phyloP scores from a whole-genome alignment of 2,113 vertebrate species.

The Dissostichus mawsoni region DNA sequence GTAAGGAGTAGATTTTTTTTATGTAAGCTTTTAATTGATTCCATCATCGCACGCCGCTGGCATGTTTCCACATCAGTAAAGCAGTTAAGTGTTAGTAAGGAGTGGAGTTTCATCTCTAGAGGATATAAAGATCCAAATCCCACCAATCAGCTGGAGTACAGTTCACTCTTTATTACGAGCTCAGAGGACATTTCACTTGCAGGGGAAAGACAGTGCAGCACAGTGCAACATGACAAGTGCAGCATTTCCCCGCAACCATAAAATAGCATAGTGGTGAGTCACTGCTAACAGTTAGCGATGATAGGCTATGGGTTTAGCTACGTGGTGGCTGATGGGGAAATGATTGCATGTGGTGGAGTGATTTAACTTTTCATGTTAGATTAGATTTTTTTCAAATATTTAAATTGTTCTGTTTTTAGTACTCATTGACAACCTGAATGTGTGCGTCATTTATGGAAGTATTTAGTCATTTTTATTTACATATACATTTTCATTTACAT shows the following conservation, averaged over 20 bases:
- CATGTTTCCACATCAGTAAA: slow-evolving; percentile 39
- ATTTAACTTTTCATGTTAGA: no score
- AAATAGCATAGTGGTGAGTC: slow-evolving; percentile 33
- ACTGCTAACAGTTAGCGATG: slow-evolving; percentile 12
- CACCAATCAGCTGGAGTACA: slow-evolving; percentile 41
- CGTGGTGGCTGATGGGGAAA: not conserved
- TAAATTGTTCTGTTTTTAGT: no score
- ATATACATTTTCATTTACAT: no score
- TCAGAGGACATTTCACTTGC: slow-evolving; percentile 24
- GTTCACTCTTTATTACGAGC: slow-evolving; percentile 33
- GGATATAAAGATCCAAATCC: slow-evolving; percentile 31
- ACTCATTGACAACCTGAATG: no score
- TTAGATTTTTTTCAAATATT: no score
- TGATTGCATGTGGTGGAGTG: not conserved
- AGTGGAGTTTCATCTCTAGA: slow-evolving; percentile 27
- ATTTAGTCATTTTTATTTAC: no score
- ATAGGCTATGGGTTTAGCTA: slow-evolving; percentile 5
- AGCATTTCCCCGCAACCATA: slow-evolving; percentile 33
- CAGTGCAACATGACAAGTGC: slow-evolving; percentile 22
- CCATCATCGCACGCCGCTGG: slow-evolving; percentile 24
- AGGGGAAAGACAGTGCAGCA: slow-evolving; percentile 16
- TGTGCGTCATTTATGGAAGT: no score
- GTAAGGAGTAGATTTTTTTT: slow-evolving; percentile 6
- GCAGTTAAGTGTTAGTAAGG: slow-evolving; percentile 10
- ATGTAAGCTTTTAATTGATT: slow-evolving; percentile 62